These are phyloP conservation scores for Euphydryas editha DNA, from an alignment of 2,888 invertebrate genomes.

Conservation along the genomic window DNA sequence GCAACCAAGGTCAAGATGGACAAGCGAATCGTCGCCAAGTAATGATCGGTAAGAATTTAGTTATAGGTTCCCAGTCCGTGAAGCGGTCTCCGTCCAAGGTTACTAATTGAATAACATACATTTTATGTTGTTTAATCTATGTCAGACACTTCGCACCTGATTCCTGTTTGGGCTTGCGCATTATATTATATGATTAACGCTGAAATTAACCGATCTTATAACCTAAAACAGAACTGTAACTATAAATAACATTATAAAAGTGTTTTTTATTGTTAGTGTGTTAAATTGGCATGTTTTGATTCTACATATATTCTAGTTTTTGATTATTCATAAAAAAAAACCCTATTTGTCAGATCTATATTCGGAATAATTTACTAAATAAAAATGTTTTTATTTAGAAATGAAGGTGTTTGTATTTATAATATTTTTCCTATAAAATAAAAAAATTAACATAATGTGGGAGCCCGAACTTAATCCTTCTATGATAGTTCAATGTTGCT, in stretches of 20 bases:
- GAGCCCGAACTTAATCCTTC: conserved; percentile 8
- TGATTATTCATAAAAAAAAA: no score
- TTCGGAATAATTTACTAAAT: no score
- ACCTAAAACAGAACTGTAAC: neutral
- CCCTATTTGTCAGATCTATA: no score
- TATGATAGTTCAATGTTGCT: neutral
- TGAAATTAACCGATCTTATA: neutral
- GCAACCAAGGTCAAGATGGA: conserved; percentile 20
- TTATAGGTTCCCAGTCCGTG: conserved; percentile 9
- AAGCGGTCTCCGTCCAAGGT: conserved; percentile 1
- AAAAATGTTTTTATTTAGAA: no score
- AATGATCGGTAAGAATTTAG: conserved; percentile 54
- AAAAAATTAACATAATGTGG: conserved; percentile 6
- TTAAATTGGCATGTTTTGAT: no score
- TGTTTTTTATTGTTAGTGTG: no score
- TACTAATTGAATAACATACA: conserved; percentile 7
- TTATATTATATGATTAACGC: neutral
- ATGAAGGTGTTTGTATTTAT: no score
- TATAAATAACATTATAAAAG: no score
- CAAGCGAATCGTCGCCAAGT: conserved; percentile 55
- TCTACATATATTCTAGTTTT: no score
- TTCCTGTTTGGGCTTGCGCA: conserved; percentile 9
- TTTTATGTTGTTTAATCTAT: conserved; percentile 7
- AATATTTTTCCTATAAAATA: neutral
- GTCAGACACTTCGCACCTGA: neutral